Evolutionary conservation across 2,888 invertebrate genomes (phyloP).

Genomic region (Acholoe squamosa): DNA sequence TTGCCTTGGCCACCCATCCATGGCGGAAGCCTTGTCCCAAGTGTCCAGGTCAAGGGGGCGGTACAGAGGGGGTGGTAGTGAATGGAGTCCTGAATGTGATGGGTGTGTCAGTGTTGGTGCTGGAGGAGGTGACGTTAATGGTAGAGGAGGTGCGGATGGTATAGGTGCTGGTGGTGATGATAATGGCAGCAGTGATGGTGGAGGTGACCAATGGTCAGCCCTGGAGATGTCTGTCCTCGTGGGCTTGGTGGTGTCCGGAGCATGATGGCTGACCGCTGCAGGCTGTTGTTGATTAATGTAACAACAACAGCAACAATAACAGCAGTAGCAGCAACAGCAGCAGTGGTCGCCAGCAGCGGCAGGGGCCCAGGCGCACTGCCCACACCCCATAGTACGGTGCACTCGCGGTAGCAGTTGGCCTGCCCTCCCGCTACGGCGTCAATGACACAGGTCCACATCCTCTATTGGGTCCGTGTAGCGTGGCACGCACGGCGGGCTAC

Average conservation of each 20-base stretch:
- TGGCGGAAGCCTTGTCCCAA: not conserved
- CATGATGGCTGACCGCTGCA: conserved; percentile 1
- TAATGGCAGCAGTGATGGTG: not conserved
- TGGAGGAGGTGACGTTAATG: not conserved
- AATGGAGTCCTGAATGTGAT: not conserved
- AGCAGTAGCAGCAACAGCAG: conserved; percentile 34
- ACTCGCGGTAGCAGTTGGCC: conserved; percentile 1
- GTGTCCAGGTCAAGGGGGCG: not conserved
- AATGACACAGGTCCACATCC: conserved; percentile 37
- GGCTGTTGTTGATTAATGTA: not conserved
- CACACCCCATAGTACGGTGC: not conserved
- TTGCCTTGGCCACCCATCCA: not conserved
- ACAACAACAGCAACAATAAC: not conserved
- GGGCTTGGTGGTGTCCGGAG: conserved; percentile 3
- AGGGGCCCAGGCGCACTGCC: conserved; percentile 15
- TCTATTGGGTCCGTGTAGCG: conserved; percentile 57
- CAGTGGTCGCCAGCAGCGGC: not conserved
- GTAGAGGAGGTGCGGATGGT: not conserved
- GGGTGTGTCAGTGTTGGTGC: not conserved
- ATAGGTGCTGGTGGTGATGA: not conserved
- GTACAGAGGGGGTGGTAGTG: not conserved
- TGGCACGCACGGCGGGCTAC: conserved; percentile 51
- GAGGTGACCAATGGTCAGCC: conserved; percentile 26
- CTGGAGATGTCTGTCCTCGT: not conserved
- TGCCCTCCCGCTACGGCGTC: conserved; percentile 27